phyloP scores from a whole-genome alignment of 1,140 invertebrate species.

The Wiebesia pumilae region DNA sequence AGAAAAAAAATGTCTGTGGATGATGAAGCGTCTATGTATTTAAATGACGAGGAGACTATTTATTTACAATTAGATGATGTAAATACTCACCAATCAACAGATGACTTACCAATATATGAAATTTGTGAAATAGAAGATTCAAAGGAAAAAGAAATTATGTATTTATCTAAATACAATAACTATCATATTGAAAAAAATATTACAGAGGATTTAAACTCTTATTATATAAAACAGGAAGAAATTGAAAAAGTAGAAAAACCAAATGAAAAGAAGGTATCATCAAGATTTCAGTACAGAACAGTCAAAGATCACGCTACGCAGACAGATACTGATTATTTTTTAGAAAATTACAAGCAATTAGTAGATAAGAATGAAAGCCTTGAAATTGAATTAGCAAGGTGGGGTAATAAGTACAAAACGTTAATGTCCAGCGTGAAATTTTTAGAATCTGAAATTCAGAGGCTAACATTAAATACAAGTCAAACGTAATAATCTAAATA shows the following conservation, averaged over 20 bases:
- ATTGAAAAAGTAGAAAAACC: not conserved
- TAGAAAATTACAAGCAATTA: constrained; percentile 39
- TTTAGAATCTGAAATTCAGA: constrained; percentile 38
- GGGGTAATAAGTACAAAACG: constrained; percentile 34
- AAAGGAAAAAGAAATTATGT: not conserved
- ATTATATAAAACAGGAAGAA: not conserved
- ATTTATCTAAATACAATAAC: constrained; percentile 1
- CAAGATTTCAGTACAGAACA: not conserved
- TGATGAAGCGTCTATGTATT: not conserved
- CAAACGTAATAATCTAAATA: not conserved
- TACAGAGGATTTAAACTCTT: not conserved
- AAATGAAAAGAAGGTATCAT: not conserved
- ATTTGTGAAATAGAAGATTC: not conserved
- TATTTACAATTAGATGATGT: constrained; percentile 23
- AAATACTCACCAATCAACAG: not conserved
- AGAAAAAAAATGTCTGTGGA: constrained; percentile 7
- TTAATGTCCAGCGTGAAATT: constrained; percentile 14
- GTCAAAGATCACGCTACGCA: constrained; percentile 35
- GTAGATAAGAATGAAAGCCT: constrained; percentile 38
- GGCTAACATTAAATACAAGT: not conserved
- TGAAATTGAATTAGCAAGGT: constrained; percentile 35
- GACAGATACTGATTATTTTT: constrained; percentile 46
- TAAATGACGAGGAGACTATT: constrained; percentile 5
- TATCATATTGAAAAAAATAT: not conserved
- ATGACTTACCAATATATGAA: not conserved